Percentiles rank a stretch among this genome's conserved stretches.
phyloP scores from a whole-genome alignment of 53 echinoderm and acorn worm genomes.

The Patiria pectinifera region DNA sequence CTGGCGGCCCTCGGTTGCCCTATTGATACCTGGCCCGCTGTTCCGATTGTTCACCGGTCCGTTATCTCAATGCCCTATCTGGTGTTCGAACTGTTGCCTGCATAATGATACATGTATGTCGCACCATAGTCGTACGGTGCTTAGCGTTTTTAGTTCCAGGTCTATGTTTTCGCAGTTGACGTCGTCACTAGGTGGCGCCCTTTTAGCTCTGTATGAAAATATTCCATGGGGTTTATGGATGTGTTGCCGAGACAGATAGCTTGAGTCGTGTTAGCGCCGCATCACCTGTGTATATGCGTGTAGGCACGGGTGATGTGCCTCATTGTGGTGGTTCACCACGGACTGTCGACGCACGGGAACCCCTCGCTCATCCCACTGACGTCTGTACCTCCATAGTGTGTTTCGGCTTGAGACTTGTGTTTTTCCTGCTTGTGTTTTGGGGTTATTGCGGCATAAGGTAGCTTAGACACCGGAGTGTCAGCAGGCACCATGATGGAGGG shows the following conservation, averaged over 20 bases:
- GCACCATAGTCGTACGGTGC: not conserved
- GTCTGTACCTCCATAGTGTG: not conserved
- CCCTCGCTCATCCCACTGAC: slow-evolving; percentile 3
- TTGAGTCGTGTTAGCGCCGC: slow-evolving; percentile 34
- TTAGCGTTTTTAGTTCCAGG: not conserved
- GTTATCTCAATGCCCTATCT: not conserved
- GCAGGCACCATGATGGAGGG: slow-evolving; percentile 62
- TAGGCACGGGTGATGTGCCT: slow-evolving; percentile 15
- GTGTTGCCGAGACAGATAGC: slow-evolving; percentile 37
- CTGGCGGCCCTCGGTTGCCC: slow-evolving; percentile 13
- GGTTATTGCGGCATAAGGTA: not conserved
- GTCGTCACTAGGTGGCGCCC: slow-evolving; percentile 53
- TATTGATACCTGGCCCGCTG: slow-evolving; percentile 18
- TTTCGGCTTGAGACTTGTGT: not conserved
- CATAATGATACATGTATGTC: not conserved
- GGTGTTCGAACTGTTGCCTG: not conserved
- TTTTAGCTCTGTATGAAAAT: slow-evolving; percentile 25
- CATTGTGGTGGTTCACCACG: slow-evolving; percentile 53
- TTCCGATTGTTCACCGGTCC: slow-evolving; percentile 7
- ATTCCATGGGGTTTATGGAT: slow-evolving; percentile 7
- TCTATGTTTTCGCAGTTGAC: slow-evolving; percentile 22
- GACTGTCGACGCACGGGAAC: slow-evolving; percentile 11
- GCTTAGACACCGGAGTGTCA: slow-evolving; percentile 16
- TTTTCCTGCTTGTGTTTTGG: not conserved
- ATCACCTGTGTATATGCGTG: slow-evolving; percentile 42